Percentiles rank a stretch among this genome's conserved stretches.
Evolutionary conservation across 2,113 vertebrate genomes (phyloP).

Genomic region (Pithys albifrons): DNA sequence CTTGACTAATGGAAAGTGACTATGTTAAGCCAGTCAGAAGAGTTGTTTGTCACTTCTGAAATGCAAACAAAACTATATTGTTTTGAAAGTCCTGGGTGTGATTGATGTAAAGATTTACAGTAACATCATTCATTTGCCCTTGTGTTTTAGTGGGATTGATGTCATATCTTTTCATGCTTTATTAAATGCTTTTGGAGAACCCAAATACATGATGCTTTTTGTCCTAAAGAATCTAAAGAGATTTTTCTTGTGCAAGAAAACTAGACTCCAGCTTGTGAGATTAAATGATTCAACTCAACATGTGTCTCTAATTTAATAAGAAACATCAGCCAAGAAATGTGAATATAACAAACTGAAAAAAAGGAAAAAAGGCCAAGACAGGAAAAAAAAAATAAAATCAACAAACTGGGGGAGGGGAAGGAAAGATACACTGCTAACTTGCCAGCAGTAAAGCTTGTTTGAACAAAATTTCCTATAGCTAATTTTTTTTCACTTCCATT

Average conservation of each 20-base stretch:
- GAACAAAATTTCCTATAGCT: conserved; percentile 52
- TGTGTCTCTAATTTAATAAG: conserved; percentile 88
- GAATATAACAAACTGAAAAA: conserved; percentile 75
- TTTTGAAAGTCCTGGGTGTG: conserved; percentile 87
- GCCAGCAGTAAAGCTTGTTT: conserved; percentile 54
- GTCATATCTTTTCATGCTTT: conserved; percentile 99
- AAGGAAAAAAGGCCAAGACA: conserved; percentile 48
- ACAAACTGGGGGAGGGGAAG: background rate
- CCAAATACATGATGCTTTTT: conserved; percentile 86
- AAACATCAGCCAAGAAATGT: conserved; percentile 76
- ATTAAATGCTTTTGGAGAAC: conserved; percentile 88
- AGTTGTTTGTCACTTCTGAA: conserved; percentile 98
- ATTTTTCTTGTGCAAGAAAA: conserved; percentile 63
- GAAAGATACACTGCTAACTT: conserved; percentile 69
- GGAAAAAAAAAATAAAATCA: background rate
- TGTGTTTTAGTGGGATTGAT: conserved; percentile 93
- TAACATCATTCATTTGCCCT: conserved; percentile 95
- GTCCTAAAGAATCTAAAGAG: conserved; percentile 78
- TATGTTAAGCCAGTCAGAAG: conserved; percentile 96
- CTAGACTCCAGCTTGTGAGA: conserved; percentile 78
- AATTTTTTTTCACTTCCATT: background rate
- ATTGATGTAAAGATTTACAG: conserved; percentile 95
- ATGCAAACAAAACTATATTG: conserved; percentile 99
- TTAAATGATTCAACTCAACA: conserved; percentile 87
- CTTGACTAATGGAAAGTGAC: conserved; percentile 99